Evolutionary conservation across 2,113 vertebrate genomes (phyloP).

Genomic region (Coturnix japonica): DNA sequence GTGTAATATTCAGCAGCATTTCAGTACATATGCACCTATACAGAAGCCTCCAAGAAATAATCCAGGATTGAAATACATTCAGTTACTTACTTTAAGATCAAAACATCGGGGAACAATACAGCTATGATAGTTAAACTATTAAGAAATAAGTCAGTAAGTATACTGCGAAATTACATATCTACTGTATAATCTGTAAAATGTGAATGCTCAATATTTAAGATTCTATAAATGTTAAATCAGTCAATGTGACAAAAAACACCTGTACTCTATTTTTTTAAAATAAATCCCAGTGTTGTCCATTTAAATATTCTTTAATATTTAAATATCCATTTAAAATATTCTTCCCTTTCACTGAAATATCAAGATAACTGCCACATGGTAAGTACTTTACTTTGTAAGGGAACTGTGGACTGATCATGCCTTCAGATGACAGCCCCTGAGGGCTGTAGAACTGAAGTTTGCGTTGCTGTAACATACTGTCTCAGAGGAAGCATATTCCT

Average conservation of each 20-base stretch:
- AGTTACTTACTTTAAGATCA: not conserved
- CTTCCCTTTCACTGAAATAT: not conserved
- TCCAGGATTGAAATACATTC: not conserved
- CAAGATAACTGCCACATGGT: not conserved
- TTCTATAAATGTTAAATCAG: not conserved
- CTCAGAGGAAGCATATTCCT: not conserved
- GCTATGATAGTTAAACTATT: not conserved
- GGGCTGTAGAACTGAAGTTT: not conserved
- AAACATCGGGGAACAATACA: rapidly evolving
- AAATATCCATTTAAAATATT: not conserved
- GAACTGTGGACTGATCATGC: not conserved
- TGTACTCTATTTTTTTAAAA: not conserved
- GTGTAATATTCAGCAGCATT: no score
- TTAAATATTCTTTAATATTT: not conserved
- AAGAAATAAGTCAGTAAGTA: not conserved
- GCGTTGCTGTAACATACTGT: not conserved
- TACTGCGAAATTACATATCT: not conserved
- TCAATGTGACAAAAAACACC: not conserved
- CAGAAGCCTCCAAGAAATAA: not conserved
- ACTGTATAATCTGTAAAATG: not conserved
- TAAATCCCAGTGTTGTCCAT: not conserved
- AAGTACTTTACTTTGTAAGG: not conserved
- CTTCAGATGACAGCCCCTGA: not conserved
- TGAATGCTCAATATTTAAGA: not conserved
- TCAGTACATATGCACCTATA: not conserved